Evolutionary conservation across 2,113 vertebrate genomes (phyloP).

Genomic region (Tichodroma muraria): DNA sequence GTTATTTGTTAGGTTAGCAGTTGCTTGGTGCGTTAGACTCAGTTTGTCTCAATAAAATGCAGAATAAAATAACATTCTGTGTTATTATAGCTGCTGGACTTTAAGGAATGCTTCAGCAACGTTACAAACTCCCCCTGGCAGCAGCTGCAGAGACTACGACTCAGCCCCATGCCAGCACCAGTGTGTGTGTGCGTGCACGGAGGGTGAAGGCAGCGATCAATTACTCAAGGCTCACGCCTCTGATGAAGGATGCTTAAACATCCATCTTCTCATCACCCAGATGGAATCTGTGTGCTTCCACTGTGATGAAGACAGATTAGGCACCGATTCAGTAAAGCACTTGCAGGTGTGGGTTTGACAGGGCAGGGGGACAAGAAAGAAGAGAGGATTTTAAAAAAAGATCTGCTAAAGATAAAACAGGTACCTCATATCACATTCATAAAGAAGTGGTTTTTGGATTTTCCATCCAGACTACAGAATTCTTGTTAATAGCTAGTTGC

Average conservation of each 20-base stretch:
- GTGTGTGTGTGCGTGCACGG: background rate
- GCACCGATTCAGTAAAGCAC: background rate
- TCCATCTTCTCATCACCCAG: background rate
- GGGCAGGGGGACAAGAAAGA: background rate
- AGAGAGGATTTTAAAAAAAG: background rate
- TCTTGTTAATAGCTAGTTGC: slow-evolving; percentile 7
- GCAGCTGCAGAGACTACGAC: background rate
- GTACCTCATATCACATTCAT: background rate
- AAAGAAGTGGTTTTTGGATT: background rate
- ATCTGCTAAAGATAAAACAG: background rate
- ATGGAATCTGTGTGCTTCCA: background rate
- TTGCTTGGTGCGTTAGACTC: too few relatives aligned
- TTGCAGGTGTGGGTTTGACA: background rate
- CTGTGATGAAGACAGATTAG: background rate
- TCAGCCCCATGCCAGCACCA: background rate
- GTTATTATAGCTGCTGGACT: background rate
- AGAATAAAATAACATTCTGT: background rate
- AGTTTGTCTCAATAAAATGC: background rate
- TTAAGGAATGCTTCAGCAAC: background rate
- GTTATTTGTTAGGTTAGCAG: too few relatives aligned
- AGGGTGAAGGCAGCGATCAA: background rate
- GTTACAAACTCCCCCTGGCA: background rate
- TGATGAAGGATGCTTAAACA: background rate
- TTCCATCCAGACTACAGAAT: background rate
- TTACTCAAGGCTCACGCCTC: background rate